Conservation (phyloP, 1,140 invertebrate genomes). For the Mesaphorura yosii region DNA sequence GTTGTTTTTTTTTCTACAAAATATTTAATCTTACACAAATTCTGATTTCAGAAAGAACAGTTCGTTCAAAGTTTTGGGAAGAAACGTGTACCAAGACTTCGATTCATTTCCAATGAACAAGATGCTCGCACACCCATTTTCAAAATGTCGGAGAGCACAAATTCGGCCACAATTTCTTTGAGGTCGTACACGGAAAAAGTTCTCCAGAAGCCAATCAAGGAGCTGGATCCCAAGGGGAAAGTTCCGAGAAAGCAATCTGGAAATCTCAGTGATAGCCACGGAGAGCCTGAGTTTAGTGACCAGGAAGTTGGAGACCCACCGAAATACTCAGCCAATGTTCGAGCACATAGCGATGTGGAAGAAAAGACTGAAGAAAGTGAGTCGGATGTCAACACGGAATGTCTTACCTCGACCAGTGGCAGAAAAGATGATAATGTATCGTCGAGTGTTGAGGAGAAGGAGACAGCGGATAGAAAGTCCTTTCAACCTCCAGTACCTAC, state of each 20-base stretch:
- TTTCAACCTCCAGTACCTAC: not conserved
- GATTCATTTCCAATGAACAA: slow-evolving; percentile 18
- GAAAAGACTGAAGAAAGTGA: not conserved
- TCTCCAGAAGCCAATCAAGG: slow-evolving; percentile 10
- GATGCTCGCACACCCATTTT: slow-evolving; percentile 19
- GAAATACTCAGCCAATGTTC: not conserved
- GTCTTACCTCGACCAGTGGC: not conserved
- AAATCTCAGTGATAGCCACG: slow-evolving; percentile 5
- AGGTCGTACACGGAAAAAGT: slow-evolving; percentile 22
- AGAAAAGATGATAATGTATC: not conserved
- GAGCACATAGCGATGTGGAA: not conserved
- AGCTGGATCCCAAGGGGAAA: not conserved
- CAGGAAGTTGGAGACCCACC: not conserved
- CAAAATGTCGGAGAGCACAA: slow-evolving; percentile 23
- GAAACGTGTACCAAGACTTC: slow-evolving; percentile 13
- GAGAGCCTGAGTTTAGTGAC: slow-evolving; percentile 21
- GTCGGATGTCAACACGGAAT: not conserved
- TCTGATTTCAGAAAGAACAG: slow-evolving; percentile 22
- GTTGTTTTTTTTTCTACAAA: not conserved
- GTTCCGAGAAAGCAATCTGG: not conserved
- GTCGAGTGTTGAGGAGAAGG: not conserved
- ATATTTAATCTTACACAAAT: not conserved
- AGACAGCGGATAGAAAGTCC: not conserved
- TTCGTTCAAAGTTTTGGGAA: slow-evolving; percentile 23
- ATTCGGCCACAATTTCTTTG: slow-evolving; percentile 25